phyloP scores from a whole-genome alignment of 2,888 invertebrate species.

The Eilema caniola region DNA sequence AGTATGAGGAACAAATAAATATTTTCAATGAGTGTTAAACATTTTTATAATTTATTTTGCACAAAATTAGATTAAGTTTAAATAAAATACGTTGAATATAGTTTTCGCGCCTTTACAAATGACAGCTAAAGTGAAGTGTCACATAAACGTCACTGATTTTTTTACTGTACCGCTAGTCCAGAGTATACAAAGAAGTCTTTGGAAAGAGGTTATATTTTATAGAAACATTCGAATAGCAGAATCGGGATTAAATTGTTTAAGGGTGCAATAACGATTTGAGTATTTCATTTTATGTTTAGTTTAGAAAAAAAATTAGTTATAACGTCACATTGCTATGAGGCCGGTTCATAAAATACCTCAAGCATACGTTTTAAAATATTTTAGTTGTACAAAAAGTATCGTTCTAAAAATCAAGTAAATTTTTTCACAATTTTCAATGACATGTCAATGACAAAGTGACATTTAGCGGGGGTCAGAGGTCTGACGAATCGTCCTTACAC shows the following conservation, averaged over 20 bases:
- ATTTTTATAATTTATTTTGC: neutral
- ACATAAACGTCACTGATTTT: neutral
- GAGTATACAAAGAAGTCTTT: neutral
- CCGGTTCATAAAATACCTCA: neutral
- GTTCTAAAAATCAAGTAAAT: too few species aligned
- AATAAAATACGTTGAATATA: neutral
- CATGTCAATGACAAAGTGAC: neutral
- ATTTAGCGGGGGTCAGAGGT: neutral
- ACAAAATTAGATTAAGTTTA: neutral
- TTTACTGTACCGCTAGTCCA: neutral
- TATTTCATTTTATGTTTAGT: conserved; percentile 36
- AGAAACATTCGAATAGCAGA: conserved; percentile 26
- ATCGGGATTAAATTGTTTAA: conserved; percentile 33
- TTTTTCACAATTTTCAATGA: neutral
- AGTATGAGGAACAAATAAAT: too few species aligned
- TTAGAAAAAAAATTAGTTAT: conserved; percentile 15
- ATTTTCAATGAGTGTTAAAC: neutral
- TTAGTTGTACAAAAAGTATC: too few species aligned
- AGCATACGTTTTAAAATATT: neutral
- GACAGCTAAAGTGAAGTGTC: neutral
- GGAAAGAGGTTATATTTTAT: conserved; percentile 21
- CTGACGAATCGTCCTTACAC: too few species aligned
- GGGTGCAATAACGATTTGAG: conserved; percentile 46
- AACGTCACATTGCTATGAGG: conserved; percentile 17
- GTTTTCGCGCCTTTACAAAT: neutral